Evolutionary conservation across 1,140 invertebrate genomes (phyloP).

Genomic region (Lutraria rhynchaena): DNA sequence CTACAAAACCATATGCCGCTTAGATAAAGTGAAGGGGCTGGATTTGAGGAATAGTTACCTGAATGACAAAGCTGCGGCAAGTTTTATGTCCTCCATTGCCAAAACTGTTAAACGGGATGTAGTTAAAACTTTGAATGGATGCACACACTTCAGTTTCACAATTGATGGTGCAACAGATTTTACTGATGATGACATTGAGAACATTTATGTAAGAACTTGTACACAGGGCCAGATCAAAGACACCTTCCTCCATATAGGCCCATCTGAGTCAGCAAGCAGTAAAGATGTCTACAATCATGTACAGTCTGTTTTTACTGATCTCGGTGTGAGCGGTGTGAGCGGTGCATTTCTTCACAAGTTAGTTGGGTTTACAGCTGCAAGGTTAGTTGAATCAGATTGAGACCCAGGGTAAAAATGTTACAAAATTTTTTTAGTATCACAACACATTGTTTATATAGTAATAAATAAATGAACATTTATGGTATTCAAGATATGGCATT

Average conservation of each 20-base stretch:
- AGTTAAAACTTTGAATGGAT: not conserved
- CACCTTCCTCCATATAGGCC: slow-evolving; percentile 40
- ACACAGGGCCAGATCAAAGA: slow-evolving; percentile 37
- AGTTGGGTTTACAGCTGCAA: slow-evolving; percentile 15
- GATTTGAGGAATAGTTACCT: slow-evolving; percentile 29
- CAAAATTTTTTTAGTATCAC: not conserved
- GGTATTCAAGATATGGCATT: not conserved
- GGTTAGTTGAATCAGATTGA: not conserved
- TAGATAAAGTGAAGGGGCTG: slow-evolving; percentile 52
- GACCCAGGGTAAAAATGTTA: slow-evolving; percentile 22
- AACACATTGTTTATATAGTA: not conserved
- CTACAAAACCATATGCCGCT: slow-evolving; percentile 29
- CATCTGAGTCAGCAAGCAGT: slow-evolving; percentile 36
- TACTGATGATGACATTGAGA: slow-evolving; percentile 56
- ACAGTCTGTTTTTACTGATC: not conserved
- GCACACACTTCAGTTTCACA: slow-evolving; percentile 31
- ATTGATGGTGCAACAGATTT: slow-evolving; percentile 56
- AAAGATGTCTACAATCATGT: slow-evolving; percentile 17
- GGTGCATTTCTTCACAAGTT: not conserved
- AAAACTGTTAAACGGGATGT: not conserved
- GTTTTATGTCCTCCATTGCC: slow-evolving; percentile 41
- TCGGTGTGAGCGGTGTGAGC: not conserved
- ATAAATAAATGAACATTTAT: not conserved
- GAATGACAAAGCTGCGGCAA: slow-evolving; percentile 47
- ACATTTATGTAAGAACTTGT: slow-evolving; percentile 26